phyloP scores from a whole-genome alignment of 37 sponge, comb jelly and placozoan species.

The Lycopodina hypogea region DNA sequence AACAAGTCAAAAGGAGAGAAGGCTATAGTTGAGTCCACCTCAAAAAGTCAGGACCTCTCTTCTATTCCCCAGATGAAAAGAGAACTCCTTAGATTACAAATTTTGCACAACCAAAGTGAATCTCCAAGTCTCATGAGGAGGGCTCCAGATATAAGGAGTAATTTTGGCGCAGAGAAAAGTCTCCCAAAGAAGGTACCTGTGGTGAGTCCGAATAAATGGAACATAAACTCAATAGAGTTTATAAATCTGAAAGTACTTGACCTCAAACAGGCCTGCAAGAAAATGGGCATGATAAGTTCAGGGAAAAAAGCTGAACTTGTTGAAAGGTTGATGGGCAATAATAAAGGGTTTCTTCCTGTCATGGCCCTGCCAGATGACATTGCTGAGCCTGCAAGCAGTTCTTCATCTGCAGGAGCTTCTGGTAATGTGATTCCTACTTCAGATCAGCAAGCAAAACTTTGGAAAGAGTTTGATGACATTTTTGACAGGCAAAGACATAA shows the following conservation, averaged over 20 bases:
- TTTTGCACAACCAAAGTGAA: conserved; percentile 74
- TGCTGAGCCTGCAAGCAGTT: no score
- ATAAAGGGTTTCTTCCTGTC: conserved; percentile 62
- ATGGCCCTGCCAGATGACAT: conserved; percentile 41
- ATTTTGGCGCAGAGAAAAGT: neutral
- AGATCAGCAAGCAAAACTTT: conserved; percentile 11
- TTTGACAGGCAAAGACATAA: conserved; percentile 41
- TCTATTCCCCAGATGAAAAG: conserved; percentile 78
- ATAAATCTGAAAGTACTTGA: conserved; percentile 74
- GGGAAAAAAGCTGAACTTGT: conserved; percentile 86
- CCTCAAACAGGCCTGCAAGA: conserved; percentile 71
- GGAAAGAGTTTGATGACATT: conserved; percentile 49
- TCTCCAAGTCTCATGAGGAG: conserved; percentile 69
- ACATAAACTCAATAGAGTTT: conserved; percentile 32
- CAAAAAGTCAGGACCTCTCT: conserved; percentile 58
- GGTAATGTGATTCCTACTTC: neutral
- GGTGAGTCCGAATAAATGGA: conserved; percentile 51
- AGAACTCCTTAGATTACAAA: conserved; percentile 77
- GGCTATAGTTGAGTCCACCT: conserved; percentile 30
- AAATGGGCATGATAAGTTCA: conserved; percentile 71
- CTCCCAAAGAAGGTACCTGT: conserved; percentile 47
- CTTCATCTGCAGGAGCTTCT: neutral
- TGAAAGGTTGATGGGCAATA: conserved; percentile 72
- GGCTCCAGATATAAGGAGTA: conserved; percentile 59
- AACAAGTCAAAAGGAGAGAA: conserved; percentile 70